Conservation (phyloP, 2,797 vertebrate genomes). For the Hippocampus kuda region DNA sequence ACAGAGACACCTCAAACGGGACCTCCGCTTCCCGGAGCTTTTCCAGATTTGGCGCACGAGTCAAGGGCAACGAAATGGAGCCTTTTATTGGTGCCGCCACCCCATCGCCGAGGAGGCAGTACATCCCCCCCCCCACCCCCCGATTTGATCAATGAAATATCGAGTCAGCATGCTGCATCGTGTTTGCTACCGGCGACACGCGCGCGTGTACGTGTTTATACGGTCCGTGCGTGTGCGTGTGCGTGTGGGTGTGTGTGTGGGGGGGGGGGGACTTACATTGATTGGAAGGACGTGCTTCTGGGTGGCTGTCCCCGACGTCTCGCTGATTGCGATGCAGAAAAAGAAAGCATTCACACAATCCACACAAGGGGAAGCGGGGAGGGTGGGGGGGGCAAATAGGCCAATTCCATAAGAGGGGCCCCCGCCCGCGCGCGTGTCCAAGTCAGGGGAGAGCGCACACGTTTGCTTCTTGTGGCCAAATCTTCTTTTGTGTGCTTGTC, state of each 20-base stretch:
- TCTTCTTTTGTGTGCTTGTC: neutral
- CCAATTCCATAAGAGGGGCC: slow-evolving; percentile 16
- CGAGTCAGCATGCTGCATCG: neutral
- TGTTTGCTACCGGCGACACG: neutral
- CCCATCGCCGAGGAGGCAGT: neutral
- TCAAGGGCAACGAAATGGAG: neutral
- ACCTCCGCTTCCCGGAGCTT: neutral
- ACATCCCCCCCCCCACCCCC: no score
- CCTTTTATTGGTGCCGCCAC: neutral
- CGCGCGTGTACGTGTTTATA: neutral
- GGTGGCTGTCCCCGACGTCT: slow-evolving; percentile 44
- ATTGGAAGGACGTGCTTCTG: slow-evolving; percentile 50
- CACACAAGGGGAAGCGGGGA: neutral
- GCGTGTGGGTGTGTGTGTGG: neutral
- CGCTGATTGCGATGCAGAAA: slow-evolving; percentile 57
- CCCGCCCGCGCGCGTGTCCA: neutral
- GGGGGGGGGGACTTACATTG: slow-evolving; percentile 60
- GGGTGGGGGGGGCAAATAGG: neutral
- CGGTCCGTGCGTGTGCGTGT: neutral
- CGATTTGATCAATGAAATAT: neutral
- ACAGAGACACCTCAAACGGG: no score
- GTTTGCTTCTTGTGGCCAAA: neutral
- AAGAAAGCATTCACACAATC: neutral
- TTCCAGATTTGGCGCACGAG: neutral
- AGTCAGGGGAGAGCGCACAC: neutral